Evolutionary conservation across 2,888 invertebrate species (phyloP), one percentile per base, ranked within the genome.

Genomic region (Lasioglossum vierecki): DNA sequence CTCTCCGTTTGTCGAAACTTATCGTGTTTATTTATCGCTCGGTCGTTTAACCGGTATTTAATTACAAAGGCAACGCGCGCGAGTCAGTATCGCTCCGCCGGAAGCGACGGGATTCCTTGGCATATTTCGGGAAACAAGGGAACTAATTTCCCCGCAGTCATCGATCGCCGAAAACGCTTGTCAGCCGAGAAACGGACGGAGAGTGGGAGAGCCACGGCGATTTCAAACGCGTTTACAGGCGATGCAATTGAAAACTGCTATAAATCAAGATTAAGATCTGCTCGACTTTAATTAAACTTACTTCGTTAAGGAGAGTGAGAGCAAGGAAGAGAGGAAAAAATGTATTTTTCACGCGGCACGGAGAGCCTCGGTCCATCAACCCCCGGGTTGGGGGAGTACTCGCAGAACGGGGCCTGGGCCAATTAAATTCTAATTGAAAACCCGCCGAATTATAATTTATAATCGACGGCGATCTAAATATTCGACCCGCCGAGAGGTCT

Each of bases 1-100:
- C 9, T 9, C 86, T 88, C 85, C 68, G 46, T 30, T 63, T 30
- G 63, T 63, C 78, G n/a, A 80, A 85, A 85, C 80, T 88, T 88
- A 85, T 88, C 90, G 85, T 75, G 80, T 85, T 89, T 90, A 83
- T 89, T 89, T 87, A 88, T 85, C 85, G 75, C 68, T 66, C 39
- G 22, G 74, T 53, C 77, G 77, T 85, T 86, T 63, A 76, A 66
- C 63, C 66, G 30, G 86, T 78, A 35, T 85, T 85, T 85, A 80
- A 85, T 85, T 85, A 77, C 70, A 74, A 63, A 30, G 74, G 53
- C 57, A 80, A 85, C 53, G 75, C 63, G 75, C 63, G 71, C 63
- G 60, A 80, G 71, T 85, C 80, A 77, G 80, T 80, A 77, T 71
- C 74, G 70, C 70, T 84, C 41, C 66, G 60, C 41, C 35, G 44